Conservation (phyloP, 2,797 vertebrate genomes). For the Threskiornis aethiopicus region DNA sequence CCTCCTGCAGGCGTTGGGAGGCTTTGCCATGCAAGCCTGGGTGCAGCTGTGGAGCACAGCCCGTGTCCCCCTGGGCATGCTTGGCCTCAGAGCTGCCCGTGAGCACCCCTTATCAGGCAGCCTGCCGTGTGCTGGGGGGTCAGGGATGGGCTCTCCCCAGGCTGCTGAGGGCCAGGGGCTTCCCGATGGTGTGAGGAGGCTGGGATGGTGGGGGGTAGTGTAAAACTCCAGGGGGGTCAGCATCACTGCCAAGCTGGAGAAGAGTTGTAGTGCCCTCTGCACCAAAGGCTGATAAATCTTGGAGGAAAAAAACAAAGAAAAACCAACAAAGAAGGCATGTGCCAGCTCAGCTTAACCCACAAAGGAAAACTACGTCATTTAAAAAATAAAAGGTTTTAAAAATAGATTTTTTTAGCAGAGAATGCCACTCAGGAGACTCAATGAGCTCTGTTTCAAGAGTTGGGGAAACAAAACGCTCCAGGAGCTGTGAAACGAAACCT, state of each 20-base stretch:
- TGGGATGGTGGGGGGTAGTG: background rate
- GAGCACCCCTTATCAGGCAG: background rate
- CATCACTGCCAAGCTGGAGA: rapidly evolving
- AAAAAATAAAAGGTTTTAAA: slow-evolving; percentile 28
- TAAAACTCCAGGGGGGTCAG: background rate
- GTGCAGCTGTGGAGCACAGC: no score
- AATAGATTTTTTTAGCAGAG: slow-evolving; percentile 7
- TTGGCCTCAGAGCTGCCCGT: rapidly evolving
- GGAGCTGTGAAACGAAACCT: background rate
- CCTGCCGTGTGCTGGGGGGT: rapidly evolving
- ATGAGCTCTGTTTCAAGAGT: slow-evolving; percentile 14
- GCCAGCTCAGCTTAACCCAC: slow-evolving; percentile 6
- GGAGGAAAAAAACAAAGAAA: background rate
- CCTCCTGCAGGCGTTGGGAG: rapidly evolving
- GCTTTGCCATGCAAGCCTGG: background rate
- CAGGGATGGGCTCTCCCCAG: background rate
- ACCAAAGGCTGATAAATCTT: background rate
- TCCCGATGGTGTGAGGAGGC: rapidly evolving
- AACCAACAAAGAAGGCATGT: background rate
- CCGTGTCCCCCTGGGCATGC: rapidly evolving
- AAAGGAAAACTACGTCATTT: slow-evolving; percentile 19
- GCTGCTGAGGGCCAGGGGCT: background rate
- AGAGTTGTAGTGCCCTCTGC: background rate
- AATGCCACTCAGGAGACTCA: slow-evolving; percentile 5
- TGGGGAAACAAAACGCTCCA: background rate